Percentiles rank a stretch among this genome's conserved stretches.
phyloP scores from a whole-genome alignment of 37 sponge, comb jelly and placozoan species.

The Axinella damicornis region DNA sequence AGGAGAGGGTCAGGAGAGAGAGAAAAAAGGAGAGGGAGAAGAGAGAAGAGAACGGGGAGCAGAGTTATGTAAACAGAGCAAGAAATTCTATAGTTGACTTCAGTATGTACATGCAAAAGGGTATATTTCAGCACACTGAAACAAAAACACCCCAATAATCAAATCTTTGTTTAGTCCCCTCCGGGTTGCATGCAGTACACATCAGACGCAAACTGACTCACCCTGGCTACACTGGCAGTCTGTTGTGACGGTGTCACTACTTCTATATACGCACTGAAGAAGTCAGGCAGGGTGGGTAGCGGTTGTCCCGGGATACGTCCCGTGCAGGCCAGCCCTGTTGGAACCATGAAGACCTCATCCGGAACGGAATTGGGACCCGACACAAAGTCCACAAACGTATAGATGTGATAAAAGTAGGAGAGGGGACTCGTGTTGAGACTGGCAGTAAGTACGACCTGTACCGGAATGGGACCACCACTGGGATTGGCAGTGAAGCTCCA shows the following conservation, averaged over 20 bases:
- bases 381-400: constrained; percentile 31
- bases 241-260: not conserved
- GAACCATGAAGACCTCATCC: constrained; percentile 50
- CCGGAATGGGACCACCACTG: not conserved
- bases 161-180: too few relatives aligned
- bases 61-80: too few relatives aligned
- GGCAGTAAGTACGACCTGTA: not conserved
- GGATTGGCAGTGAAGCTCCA: not conserved
- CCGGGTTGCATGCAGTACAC: too few relatives aligned
- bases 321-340: constrained; percentile 55
- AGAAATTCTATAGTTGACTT: too few relatives aligned
- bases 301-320: constrained; percentile 35
- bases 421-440: not conserved
- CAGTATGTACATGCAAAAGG: too few relatives aligned
- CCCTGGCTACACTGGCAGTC: not conserved
- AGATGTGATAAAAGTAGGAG: constrained; percentile 17
- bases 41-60: too few relatives aligned
- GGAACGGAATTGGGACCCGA: constrained; percentile 56
- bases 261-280: constrained; percentile 42
- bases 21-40: too few relatives aligned
- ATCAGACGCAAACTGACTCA: not conserved
- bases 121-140: too few relatives aligned
- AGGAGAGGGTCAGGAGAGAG: too few relatives aligned
- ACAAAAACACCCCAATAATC: too few relatives aligned
- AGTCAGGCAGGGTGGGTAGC: constrained; percentile 38